Base-by-base conservation (phyloP, 2,888 invertebrate species). In the Microchrysa polita region DNA sequence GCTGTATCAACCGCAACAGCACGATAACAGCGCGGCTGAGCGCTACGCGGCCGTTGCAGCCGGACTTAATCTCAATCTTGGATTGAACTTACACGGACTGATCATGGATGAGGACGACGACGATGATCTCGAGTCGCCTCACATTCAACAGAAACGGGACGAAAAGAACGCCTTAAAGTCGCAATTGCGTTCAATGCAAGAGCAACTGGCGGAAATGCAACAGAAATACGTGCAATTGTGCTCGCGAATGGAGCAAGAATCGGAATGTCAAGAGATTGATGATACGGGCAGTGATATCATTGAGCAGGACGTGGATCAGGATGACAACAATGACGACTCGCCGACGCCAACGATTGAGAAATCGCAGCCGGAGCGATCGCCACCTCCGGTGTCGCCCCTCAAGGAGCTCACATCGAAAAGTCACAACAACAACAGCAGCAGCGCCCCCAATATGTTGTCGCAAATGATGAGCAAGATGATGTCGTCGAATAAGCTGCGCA, bases 1-100 rank as follows among this genome's bases (percentile, higher is more conserved):
- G 85, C 88, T 97, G 40, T 97, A 97, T 83, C 96, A 96, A 81
- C 97, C 97, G 12, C 96, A 96, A 84, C 97, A 97, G 82, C 95
- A 96, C 84, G 93, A 93, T 81, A 82, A 83, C 77, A 88, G 88
- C 73, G 89, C 89, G 34, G 90, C 88, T 78, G 90, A 90, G 78
- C 86, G 90, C n/a, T 87, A 87, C 79, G 88, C 86, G 82, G 88
- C 85, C 77, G 84, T 85, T 1, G 85, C 85, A 1, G 87, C 87
- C 1, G 87, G 88, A 60, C 83, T 88, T 72, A 87, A 88, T 74
- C 86, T 89, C 71, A 87, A 88, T 74, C 86, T 89, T 71, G 90
- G 90, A 72, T 85, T 88, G 22, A 87, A 87, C 74, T 83, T 88
- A 77, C 87, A 86, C 78, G 87, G 87, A 79, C 83, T 87, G 75